A percentile compares a stretch with the other conserved stretches of the same genome.
phyloP scores from a whole-genome alignment of 64 coral and sea anemone genomes.

The Stichodactyla helianthus region DNA sequence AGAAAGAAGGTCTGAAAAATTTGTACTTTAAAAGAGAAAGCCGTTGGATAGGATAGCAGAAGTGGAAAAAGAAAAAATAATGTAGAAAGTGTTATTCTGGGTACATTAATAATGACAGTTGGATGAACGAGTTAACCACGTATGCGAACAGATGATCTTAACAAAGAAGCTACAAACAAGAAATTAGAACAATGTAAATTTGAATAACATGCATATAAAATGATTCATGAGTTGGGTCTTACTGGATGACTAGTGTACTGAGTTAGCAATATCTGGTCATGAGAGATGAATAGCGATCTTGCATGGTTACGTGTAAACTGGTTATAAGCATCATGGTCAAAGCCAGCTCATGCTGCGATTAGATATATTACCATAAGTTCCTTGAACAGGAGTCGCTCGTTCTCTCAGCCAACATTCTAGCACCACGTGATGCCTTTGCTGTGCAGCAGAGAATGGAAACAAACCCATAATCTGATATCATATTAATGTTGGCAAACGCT shows the following conservation, averaged over 20 bases:
- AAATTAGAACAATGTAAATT: too few relatives aligned
- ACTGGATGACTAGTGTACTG: background rate
- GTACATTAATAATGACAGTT: too few relatives aligned
- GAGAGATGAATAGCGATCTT: background rate
- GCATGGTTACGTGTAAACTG: background rate
- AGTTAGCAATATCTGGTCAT: background rate
- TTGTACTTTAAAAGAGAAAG: too few relatives aligned
- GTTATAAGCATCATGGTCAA: background rate
- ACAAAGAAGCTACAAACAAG: too few relatives aligned
- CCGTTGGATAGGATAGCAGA: too few relatives aligned
- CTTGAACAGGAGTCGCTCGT: background rate
- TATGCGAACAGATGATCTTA: too few relatives aligned
- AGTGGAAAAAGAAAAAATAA: too few relatives aligned
- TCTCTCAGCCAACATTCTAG: background rate
- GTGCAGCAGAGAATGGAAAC: background rate
- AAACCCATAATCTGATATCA: background rate
- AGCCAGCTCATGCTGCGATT: background rate
- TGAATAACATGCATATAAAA: background rate
- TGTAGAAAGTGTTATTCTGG: too few relatives aligned
- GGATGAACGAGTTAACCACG: too few relatives aligned
- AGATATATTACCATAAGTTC: background rate
- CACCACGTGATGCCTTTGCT: background rate
- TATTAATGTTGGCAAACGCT: background rate
- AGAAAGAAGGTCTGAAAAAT: too few relatives aligned
- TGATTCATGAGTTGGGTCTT: background rate